Conservation (phyloP, 1,140 invertebrate genomes). For the Brachionus asplanchnoidis region DNA sequence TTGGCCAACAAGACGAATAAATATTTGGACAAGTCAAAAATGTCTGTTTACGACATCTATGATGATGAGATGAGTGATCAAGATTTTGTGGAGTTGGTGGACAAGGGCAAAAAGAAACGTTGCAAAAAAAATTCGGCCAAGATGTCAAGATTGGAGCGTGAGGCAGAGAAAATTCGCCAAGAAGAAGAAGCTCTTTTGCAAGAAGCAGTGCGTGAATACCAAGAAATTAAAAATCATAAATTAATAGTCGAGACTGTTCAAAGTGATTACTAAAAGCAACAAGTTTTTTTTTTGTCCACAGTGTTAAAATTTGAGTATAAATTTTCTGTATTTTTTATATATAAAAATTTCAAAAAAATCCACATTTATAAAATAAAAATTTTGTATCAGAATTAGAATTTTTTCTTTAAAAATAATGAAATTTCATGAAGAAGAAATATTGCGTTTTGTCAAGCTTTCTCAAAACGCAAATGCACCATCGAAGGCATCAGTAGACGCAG, state of each 20-base stretch:
- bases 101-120: background rate
- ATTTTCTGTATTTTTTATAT: background rate
- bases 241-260: conserved; percentile 8
- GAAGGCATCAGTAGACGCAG: conserved; percentile 1
- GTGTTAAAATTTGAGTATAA: background rate
- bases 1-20: background rate
- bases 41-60: background rate
- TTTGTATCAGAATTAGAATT: background rate
- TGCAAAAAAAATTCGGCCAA: background rate
- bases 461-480: background rate
- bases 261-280: background rate
- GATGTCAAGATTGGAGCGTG: background rate
- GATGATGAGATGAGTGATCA: background rate
- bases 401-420: conserved; percentile 30
- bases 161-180: background rate
- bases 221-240: conserved; percentile 3
- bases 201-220: background rate
- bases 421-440: background rate
- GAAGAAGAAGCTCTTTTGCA: background rate
- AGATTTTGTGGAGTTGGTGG: background rate
- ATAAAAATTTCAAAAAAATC: background rate
- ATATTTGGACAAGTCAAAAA: background rate
- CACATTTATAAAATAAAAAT: background rate
- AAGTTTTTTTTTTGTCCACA: background rate
- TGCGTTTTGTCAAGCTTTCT: conserved; percentile 21